Base-by-base conservation (phyloP, 2,888 invertebrate genomes). In the Watsonalla cultraria region DNA sequence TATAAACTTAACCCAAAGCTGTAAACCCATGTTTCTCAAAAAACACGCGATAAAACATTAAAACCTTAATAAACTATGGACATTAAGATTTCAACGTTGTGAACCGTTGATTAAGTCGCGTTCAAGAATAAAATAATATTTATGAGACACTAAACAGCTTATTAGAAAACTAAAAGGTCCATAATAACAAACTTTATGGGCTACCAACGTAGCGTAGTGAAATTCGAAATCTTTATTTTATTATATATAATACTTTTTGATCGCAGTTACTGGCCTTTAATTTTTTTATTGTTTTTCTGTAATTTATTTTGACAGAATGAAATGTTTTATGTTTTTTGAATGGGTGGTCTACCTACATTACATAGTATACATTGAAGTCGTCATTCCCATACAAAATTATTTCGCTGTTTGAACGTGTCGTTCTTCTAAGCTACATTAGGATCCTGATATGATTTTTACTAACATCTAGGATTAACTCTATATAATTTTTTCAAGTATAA, bases 91-190 rank as follows among this genome's bases (percentile, higher is more conserved):
- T 49, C 34, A 35, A 48, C 47, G 35, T 34, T 48, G 34, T 45
- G 8, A 14, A 11, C 9, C 7, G 52, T 58, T 59, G 55, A 59
- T 55, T 60, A 64, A 63, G 63, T 57, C 59, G 56, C 54, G 52
- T 60, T 51, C 52, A 54, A 53, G 60, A 62, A 62, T 53, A 62
- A 61, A 69, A 57, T 56, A 57, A 54, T 55, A 61, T 72, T 72
- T 64, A 73, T 51, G 57, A 51, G 39, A 53, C 54, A 51, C 57
- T 71, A 66, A 71, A 66, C 55, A 55, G 68, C 57, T 65, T 60
- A 70, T 68, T 68, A 68, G 51, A 35, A 24, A 54, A 58, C 57
- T 56, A 60, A 62, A 61, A 62, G 59, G 65, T 62, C 59, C 57
- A 56, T 42, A 24, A 54, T 65, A 62, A 55, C 57, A 55, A 57